These are phyloP conservation scores for Cephalopachus bancanus DNA, from an alignment of 2,797 vertebrate species.

Conservation along the genomic window DNA sequence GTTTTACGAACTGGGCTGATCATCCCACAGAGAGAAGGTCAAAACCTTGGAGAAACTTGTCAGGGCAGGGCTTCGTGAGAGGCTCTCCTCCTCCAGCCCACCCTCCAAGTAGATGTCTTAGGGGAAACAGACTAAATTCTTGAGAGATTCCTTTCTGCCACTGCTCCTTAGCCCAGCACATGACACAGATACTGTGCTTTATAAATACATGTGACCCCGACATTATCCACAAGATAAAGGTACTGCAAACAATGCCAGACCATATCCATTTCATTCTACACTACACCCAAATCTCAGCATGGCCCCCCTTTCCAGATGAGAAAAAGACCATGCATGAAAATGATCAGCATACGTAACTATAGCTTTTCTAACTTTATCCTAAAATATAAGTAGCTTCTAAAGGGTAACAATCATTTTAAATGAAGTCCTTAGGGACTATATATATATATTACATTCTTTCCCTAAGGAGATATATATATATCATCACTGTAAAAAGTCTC, in stretches of 20 bases:
- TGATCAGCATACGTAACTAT: background rate
- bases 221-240: background rate
- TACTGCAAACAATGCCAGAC: background rate
- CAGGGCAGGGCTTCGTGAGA: background rate
- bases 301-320: background rate
- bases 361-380: background rate
- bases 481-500: background rate
- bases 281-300: background rate
- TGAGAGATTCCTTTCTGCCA: background rate
- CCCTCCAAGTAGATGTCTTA: background rate
- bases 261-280: background rate
- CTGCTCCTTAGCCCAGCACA: no score
- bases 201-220: background rate
- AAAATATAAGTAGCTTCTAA: background rate
- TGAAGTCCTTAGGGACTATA: background rate
- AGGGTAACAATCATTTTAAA: conserved; percentile 28
- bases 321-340: background rate
- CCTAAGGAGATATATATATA: background rate
- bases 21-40: background rate
- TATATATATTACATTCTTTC: background rate
- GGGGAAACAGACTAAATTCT: background rate
- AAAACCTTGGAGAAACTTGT: background rate
- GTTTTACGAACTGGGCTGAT: background rate
- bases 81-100: no score
- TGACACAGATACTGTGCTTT: background rate